These are phyloP conservation scores for Stichopus horrens DNA, from an alignment of 53 echinoderm and acorn worm genomes.

Conservation along the genomic window DNA sequence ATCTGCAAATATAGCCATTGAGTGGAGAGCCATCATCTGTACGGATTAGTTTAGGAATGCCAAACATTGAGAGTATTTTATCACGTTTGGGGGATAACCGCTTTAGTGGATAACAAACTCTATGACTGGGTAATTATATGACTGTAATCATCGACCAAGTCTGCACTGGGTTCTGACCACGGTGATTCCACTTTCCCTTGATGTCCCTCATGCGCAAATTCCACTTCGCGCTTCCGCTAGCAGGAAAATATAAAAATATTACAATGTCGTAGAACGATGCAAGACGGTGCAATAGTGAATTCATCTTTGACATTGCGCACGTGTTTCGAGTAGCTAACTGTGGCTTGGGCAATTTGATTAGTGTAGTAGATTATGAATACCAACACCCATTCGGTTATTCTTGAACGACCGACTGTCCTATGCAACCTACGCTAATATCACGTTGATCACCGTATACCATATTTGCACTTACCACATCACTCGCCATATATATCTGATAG, in stretches of 20 bases:
- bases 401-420: no score
- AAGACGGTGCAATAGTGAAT: conserved; percentile 43
- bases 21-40: conserved; percentile 76
- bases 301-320: conserved; percentile 55
- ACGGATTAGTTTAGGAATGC: conserved; percentile 58
- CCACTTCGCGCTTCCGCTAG: conserved; percentile 51
- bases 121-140: no score
- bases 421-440: no score
- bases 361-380: no score
- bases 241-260: conserved; percentile 64
- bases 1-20: conserved; percentile 52
- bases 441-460: no score
- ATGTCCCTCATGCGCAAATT: conserved; percentile 75
- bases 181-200: conserved; percentile 61
- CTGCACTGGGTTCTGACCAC: conserved; percentile 66
- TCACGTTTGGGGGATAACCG: conserved; percentile 65
- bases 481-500: no score
- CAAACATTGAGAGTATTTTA: conserved; percentile 65
- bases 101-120: conserved; percentile 39
- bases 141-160: no score
- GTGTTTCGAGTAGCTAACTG: conserved; percentile 1
- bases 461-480: no score
- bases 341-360: no score
- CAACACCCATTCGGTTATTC: no score
- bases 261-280: conserved; percentile 58